Evolutionary conservation across 2,797 vertebrate genomes (phyloP).

Genomic region (Meda fulgida): DNA sequence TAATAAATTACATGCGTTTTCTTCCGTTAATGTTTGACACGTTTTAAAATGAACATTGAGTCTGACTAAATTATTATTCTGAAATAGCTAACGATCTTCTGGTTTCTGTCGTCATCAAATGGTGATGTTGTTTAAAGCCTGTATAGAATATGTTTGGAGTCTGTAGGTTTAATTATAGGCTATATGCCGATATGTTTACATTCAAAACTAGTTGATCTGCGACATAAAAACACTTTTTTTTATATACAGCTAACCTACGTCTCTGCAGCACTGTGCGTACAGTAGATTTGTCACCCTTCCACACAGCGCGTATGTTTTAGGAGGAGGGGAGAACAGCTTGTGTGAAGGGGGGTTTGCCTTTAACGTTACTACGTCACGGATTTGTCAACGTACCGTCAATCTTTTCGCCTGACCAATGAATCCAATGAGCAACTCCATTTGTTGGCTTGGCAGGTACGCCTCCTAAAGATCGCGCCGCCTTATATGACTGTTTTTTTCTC

Average conservation of each 20-base stretch:
- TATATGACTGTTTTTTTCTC: constrained; percentile 79
- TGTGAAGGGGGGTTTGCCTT: constrained; percentile 26
- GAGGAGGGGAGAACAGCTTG: constrained; percentile 75
- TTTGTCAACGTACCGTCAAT: constrained; percentile 67
- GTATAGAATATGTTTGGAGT: not conserved
- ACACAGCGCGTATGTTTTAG: constrained; percentile 71
- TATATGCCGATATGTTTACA: not conserved
- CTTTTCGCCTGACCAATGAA: constrained; percentile 76
- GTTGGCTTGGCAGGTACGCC: constrained; percentile 68
- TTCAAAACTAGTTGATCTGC: not conserved
- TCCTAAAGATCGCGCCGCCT: constrained; percentile 77
- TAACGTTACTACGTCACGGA: not conserved
- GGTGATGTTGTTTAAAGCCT: not conserved
- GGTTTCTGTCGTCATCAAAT: not conserved
- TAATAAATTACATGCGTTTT: not conserved
- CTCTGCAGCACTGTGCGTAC: constrained; percentile 34
- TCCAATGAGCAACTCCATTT: constrained; percentile 74
- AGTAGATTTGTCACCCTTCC: constrained; percentile 41
- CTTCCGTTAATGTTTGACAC: not conserved
- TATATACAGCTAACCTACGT: not conserved
- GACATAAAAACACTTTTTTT: not conserved
- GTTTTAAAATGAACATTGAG: not conserved
- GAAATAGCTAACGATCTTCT: not conserved
- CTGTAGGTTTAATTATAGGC: not conserved
- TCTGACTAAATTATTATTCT: not conserved